phyloP scores from a whole-genome alignment of 1,140 invertebrate genomes.

The Zophobas morio region DNA sequence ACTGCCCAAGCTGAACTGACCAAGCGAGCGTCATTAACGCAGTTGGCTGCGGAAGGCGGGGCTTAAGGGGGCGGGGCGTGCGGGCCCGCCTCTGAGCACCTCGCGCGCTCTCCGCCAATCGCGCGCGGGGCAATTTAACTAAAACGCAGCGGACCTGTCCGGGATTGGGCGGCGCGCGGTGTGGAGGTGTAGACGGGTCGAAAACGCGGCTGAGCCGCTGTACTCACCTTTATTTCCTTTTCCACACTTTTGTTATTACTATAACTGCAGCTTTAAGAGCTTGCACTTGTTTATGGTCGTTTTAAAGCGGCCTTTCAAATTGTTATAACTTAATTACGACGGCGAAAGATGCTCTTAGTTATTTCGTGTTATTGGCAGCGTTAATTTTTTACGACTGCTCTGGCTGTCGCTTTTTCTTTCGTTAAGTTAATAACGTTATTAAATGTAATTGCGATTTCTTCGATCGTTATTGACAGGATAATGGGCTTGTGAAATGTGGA shows the following conservation, averaged over 20 bases:
- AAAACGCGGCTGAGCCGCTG: constrained; percentile 32
- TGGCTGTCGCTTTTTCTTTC: background rate
- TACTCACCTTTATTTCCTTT: constrained; percentile 60
- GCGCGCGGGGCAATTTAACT: constrained; percentile 52
- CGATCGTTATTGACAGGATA: constrained; percentile 16
- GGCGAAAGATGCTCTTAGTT: constrained; percentile 50
- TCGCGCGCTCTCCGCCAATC: constrained; percentile 59
- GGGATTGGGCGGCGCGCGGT: constrained; percentile 39
- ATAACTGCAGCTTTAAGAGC: constrained; percentile 63
- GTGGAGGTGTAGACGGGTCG: constrained; percentile 28
- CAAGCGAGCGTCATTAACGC: constrained; percentile 52
- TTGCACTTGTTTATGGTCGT: constrained; percentile 64
- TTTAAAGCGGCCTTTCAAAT: constrained; percentile 63
- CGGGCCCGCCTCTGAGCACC: constrained; percentile 50
- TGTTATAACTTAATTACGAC: constrained; percentile 66
- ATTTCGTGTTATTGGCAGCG: constrained; percentile 50
- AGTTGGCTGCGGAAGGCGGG: constrained; percentile 50
- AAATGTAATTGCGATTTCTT: constrained; percentile 22
- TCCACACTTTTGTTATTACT: constrained; percentile 62
- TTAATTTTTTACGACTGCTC: constrained; percentile 39
- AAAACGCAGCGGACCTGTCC: constrained; percentile 51
- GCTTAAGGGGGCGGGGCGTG: background rate
- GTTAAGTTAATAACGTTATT: constrained; percentile 32
- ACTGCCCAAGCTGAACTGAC: constrained; percentile 58
- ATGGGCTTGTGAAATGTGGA: background rate